Base-by-base conservation (phyloP, 2,797 vertebrate genomes). In the Mormyrops attenuatus region DNA sequence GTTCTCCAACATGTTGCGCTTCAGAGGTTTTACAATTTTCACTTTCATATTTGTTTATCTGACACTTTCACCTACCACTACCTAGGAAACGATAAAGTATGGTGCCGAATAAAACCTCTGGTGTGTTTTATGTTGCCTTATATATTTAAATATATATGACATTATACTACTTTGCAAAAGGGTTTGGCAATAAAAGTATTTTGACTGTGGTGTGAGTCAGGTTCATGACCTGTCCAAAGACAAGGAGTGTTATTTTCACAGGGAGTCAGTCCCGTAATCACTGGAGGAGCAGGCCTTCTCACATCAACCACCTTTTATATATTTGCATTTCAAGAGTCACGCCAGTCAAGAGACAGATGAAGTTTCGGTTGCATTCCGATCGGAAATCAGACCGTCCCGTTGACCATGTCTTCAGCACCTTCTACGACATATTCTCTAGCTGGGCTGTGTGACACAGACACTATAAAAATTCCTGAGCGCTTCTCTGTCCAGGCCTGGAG, bases 401-500 rank as follows among this genome's bases (percentile, higher is more conserved):
- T 92, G 92, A 15, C 66, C 66, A 34, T 1, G 30, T 73, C 69
- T 41, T 73, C 15, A 4, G 30, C 30, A 6, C 50, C 90, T 93
- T 82, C 91, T 89, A 22, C 66, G 90, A 69, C 92, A 92, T 94
- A 94, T 93, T 88, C 93, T 95, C 93, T 94, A 26, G 34, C 93
- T 91, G 93, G 91, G 93, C 94, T 89, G 85, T 91, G 90, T 92
- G 92, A 93, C 87, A 55, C 13, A 7, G 86, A 8, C 15, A 73
- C 86, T 91, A 34, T 90, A 69, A 89, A 50, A 89, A 93, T 92
- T 92, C 41, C 77, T 82, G 34, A 47, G 17, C 41, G 0, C 44
- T 94, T 93, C 92, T 44, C 73, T 52, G 5, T 73, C 52, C 22
- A 38, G n/a, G n/a, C 30, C 5, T 8, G 22, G 88, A 63, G 60